A percentile compares a stretch with the other conserved stretches of the same genome.
phyloP scores from a whole-genome alignment of 92 coral and sea anemone genomes.

The Palythoa caribaeorum region DNA sequence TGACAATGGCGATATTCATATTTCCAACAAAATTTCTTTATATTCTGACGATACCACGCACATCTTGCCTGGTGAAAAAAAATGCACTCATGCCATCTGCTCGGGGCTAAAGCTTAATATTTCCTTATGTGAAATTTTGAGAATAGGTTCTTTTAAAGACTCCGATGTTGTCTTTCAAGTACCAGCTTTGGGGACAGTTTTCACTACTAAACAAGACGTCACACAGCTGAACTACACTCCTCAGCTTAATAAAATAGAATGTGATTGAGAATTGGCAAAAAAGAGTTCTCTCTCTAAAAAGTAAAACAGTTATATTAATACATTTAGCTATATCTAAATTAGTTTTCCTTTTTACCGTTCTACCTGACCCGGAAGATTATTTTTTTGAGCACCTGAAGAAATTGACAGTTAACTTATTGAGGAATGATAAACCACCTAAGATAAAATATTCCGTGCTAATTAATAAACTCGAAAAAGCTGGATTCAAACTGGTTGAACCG shows the following conservation, averaged over 20 bases:
- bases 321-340: not conserved
- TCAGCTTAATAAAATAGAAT: not conserved
- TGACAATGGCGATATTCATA: too few species aligned
- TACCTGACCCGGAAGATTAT: not conserved
- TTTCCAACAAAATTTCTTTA: too few species aligned
- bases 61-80: too few species aligned
- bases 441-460: too few species aligned
- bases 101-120: too few species aligned
- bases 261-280: not conserved
- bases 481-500: not conserved
- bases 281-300: not conserved
- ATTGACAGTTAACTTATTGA: too few species aligned
- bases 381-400: not conserved
- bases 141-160: not conserved
- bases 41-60: too few species aligned
- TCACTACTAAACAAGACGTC: not conserved
- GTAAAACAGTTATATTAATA: not conserved
- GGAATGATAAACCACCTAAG: constrained; percentile 3
- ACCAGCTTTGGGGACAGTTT: not conserved
- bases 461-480: not conserved
- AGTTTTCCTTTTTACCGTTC: not conserved
- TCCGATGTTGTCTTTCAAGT: not conserved
- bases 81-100: too few species aligned
- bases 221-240: not conserved
- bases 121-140: too few species aligned